Evolutionary conservation across 2,888 invertebrate species (phyloP).

Genomic region (Ganaspis brasiliensis): DNA sequence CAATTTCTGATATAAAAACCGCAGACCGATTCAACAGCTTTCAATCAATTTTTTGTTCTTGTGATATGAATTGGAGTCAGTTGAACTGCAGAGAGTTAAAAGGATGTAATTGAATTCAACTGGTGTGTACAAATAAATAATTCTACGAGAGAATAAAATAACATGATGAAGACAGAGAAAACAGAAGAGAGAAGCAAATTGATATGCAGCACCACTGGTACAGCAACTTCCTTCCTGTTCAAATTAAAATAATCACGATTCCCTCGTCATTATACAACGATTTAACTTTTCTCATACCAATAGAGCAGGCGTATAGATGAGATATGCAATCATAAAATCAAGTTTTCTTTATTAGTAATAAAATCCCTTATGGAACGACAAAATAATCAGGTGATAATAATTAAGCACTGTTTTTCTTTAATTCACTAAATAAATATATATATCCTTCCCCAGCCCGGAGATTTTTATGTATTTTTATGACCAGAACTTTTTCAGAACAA

Average conservation of each 20-base stretch:
- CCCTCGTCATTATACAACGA: constrained; percentile 11
- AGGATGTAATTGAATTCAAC: constrained; percentile 2
- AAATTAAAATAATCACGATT: constrained; percentile 49
- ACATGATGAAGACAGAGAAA: constrained; percentile 38
- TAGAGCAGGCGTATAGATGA: constrained; percentile 25
- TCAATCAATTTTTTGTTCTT: neutral
- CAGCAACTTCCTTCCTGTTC: constrained; percentile 75
- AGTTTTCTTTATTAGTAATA: neutral
- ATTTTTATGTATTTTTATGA: no score
- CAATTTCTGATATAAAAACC: neutral
- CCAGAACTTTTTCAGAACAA: no score
- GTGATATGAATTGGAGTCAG: neutral
- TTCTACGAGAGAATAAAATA: constrained; percentile 1
- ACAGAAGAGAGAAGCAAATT: constrained; percentile 62
- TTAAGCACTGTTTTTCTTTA: no score
- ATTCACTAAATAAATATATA: no score
- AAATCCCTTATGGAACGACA: neutral
- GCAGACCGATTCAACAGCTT: neutral
- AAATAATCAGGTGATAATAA: no score
- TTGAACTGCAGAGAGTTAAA: neutral
- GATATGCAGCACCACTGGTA: constrained; percentile 73
- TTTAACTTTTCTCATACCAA: neutral
- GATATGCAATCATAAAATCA: constrained; percentile 33
- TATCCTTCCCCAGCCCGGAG: no score
- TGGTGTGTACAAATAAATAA: constrained; percentile 10